A percentile compares a stretch with the other conserved stretches of the same genome.
phyloP scores from a whole-genome alignment of 1,140 invertebrate species.

The Drosophila nasuta region DNA sequence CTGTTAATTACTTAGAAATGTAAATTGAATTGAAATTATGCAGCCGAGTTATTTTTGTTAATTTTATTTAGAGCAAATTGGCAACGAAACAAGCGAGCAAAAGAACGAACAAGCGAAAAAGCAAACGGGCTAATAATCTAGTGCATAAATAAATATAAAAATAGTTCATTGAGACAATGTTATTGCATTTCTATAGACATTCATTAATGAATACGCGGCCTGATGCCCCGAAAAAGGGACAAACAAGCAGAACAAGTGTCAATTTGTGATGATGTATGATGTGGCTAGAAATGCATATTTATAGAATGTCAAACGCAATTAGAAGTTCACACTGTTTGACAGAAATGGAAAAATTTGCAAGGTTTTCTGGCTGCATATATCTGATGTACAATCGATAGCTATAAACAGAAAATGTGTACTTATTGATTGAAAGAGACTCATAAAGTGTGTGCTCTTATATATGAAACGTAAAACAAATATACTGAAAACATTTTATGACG shows the following conservation, averaged over 20 bases:
- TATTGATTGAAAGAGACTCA: no score
- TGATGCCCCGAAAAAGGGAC: not conserved
- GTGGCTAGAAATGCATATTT: not conserved
- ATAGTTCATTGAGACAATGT: slow-evolving; percentile 63
- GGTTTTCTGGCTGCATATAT: not conserved
- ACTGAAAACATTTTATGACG: no score
- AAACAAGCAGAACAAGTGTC: slow-evolving; percentile 25
- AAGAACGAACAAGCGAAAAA: slow-evolving; percentile 8
- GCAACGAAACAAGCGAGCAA: not conserved
- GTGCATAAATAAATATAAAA: slow-evolving; percentile 61
- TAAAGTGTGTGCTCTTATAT: no score
- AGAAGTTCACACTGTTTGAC: not conserved
- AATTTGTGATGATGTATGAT: slow-evolving; percentile 10
- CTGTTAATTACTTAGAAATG: slow-evolving; percentile 50
- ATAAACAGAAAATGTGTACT: no score
- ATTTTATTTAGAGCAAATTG: slow-evolving; percentile 15
- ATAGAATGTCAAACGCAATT: not conserved
- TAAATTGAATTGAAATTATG: slow-evolving; percentile 29
- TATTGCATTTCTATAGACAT: slow-evolving; percentile 9
- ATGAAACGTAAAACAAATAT: no score
- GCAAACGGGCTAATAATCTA: slow-evolving; percentile 39
- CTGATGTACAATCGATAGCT: not conserved
- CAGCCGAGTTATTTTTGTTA: slow-evolving; percentile 30
- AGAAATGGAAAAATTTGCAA: not conserved
- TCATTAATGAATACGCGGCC: slow-evolving; percentile 23